Evolutionary conservation across 1,140 invertebrate species (phyloP), one percentile per base, ranked within the genome.

Genomic region (Atta colombica): DNA sequence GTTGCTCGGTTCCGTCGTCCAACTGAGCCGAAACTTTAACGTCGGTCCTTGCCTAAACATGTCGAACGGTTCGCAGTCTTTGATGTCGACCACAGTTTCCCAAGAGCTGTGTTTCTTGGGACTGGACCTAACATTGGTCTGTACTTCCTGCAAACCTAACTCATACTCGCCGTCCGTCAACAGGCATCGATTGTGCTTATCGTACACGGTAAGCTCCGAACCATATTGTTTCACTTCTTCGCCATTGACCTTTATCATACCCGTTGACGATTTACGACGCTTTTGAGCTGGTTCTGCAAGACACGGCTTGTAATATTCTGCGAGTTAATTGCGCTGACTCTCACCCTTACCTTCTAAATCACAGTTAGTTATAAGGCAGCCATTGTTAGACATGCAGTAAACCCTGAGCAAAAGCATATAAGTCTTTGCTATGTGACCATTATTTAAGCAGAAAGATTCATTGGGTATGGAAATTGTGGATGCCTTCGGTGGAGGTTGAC

Each of bases 81-180:
- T 97, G 77, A 97, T 96, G 92, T 97, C 97, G 85, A 97, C 96
- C 91, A 98, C 96, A 39, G 97, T 97, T 94, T 98, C 98, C 98
- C 98, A 99, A 82, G 97, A 97, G 53, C 96, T 97, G 92, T 96
- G 96, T 92, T 97, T 97, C 93, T 97, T 97, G 55, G 96, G 96
- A 90, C 96, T 97, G 89, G 94, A 96, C 90, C 96, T 96, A 58
- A 95, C 94, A 75, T 94, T 95, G 10, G 96, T 96, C 60, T 96
- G 96, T 6, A 97, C 96, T 92, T 98, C 97, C 90, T 98, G 97
- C 80, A 99, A 93, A 69, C 97, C 97, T 61, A 99, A 95, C 93
- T 99, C 98, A 95, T 99, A 99, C 93, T 99, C 98, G 1, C 98
- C 98, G 91, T 98, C 98, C 0, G 97, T 97, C 6, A 99, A 95